Evolutionary conservation across 2,888 invertebrate genomes (phyloP), one percentile per base, ranked within the genome.

Genomic region (Pachymerium ferrugineum): DNA sequence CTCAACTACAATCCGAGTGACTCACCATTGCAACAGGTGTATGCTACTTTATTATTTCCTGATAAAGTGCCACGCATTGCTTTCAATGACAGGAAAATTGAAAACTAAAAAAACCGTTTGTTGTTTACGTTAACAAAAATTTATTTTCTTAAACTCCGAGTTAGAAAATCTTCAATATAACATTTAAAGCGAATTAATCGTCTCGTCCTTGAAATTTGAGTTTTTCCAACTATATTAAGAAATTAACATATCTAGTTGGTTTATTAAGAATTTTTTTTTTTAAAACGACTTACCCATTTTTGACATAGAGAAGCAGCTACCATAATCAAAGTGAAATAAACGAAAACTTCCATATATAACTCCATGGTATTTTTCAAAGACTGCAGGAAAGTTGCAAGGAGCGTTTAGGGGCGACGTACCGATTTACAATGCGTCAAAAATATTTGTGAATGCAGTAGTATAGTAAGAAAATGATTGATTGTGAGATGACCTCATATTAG

Each of bases 1-100:
- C 78, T 86, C 25, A 80, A 81, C 70, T 83, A 83, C 75, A 77
- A 80, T 35, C 80, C 80, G 67, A 74, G 77, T 10, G 79, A 79
- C 8, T 80, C 81, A 5, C 76, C 78, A 3, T 79, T 86, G 73
- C 80, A 82, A 54, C 84, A 85, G 70, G 81, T 82, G 0, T 83
- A 85, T 74, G 81, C 84, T 77, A 86, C 85, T 1, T 81, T 86
- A 42, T 80, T 86, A 77, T 83, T 85, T 73, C 85, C 86, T 5
- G 82, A 84, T 78, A 77, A 81, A 75, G 83, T 83, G 1, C 74
- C 85, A 1, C 78, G 77, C 25, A 79, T 85, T 14, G 78, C 78
- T 62, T 83, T 84, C 74, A 78, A 77, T 19, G 75, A 73, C 3
- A 73, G 73, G 29, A 62, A 73, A 30, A 69, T 33, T n/a, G 28